Evolutionary conservation across 2,797 vertebrate species (phyloP), one percentile per base, ranked within the genome.

Genomic region (Liasis olivaceus): DNA sequence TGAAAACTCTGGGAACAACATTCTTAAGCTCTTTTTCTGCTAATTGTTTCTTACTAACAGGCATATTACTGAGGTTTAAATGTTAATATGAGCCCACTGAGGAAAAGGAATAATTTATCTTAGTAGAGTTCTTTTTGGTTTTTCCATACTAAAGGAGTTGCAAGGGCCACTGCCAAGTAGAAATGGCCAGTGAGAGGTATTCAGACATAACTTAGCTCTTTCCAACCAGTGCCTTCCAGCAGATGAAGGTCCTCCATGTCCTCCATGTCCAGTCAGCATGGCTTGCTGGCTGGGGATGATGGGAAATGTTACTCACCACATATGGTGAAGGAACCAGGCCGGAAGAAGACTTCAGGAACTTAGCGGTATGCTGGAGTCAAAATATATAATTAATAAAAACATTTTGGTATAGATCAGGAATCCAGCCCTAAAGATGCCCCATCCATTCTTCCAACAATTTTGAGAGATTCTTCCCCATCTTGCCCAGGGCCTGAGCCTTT

Each of bases 1-100:
- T 84, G 85, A 93, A 81, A 64, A 88, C 85, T 88, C n/a, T 88
- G 26, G 36, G 90, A 63, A 90, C 42, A n/a, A 87, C 1, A 81
- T 81, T 63, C 47, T 42, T 28, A 20, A 54, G 22, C 36, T 26
- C 42, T 69, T 20, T 86, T 69, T 63, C 26, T 4, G 42, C 22
- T 81, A 47, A 77, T 77, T 77, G 9, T 81, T 20, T 81, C 72
- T 81, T 77, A 81, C 28, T 77, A 60, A 87, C 42, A 28, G 51
- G 64, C 84, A 90, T 60, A 85, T 36, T 28, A 12, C 9, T 26
- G 9, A 51, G 5, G 54, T 92, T 89, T 54, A 58, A 89, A 85
- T 59, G 54, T 69, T 85, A 89, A 89, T 85, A 42, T 20, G 56
- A 36, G 64, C 31, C 28, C 56, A 63, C 15, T 59, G 51, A 3